Evolutionary conservation across 2,113 vertebrate genomes (phyloP).

Genomic region (Willisornis vidua): DNA sequence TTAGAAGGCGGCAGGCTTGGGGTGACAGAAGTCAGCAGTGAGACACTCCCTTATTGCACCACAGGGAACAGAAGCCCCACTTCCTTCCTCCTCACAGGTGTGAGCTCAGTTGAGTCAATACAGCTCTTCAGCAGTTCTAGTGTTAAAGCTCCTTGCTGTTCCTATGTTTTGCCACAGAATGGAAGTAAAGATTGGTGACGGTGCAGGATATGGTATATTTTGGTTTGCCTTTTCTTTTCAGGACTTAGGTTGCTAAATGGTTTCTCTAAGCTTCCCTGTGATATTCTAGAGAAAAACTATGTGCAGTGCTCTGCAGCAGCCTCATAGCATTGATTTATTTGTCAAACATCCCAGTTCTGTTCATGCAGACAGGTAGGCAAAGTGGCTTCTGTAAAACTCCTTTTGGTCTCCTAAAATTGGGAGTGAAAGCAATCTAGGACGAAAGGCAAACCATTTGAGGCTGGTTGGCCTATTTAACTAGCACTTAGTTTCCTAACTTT

Average conservation of each 20-base stretch:
- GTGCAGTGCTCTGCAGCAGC: not conserved
- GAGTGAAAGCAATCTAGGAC: not conserved
- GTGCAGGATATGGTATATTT: not conserved
- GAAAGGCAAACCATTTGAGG: not conserved
- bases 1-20: not conserved
- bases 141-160: not conserved
- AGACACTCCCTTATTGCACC: not conserved
- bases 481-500: not conserved
- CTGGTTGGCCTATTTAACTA: not conserved
- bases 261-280: not conserved
- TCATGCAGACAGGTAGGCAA: not conserved
- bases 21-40: not conserved
- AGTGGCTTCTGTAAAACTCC: not conserved
- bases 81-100: not conserved
- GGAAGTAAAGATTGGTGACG: not conserved
- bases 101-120: not conserved
- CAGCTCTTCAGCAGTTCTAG: not conserved
- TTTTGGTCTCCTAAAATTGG: not conserved
- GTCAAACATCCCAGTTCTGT: not conserved
- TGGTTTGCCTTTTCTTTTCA: not conserved
- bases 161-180: not conserved
- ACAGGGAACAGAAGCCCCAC: not conserved
- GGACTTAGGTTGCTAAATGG: not conserved
- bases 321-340: not conserved
- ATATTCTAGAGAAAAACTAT: not conserved